Conservation (phyloP, 2,797 vertebrate species). For the Nothura maculosa region DNA sequence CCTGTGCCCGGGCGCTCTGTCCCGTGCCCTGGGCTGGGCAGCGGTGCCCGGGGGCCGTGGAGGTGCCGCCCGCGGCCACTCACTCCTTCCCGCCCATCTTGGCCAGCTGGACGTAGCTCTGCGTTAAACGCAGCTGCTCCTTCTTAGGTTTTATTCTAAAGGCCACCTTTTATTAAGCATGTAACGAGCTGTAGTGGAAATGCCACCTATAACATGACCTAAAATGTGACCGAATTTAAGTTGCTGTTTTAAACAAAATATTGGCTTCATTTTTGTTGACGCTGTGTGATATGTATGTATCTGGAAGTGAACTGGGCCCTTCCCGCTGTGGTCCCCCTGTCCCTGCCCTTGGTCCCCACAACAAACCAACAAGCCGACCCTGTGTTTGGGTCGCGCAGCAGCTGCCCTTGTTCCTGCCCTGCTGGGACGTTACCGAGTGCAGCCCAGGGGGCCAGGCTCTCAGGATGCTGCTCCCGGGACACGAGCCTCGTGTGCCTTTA, state of each 20-base stretch:
- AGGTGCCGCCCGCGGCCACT: no score
- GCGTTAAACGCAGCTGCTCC: not conserved
- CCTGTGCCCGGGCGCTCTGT: no score
- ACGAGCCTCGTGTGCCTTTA: accelerated
- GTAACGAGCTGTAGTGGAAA: not conserved
- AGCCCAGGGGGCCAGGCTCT: not conserved
- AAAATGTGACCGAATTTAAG: not conserved
- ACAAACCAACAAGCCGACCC: not conserved
- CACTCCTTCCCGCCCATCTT: not conserved
- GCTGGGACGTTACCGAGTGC: not conserved
- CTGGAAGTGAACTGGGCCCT: not conserved
- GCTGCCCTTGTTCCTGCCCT: not conserved
- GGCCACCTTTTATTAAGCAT: not conserved
- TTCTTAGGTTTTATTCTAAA: not conserved
- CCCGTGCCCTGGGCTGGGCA: no score
- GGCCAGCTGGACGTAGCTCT: not conserved
- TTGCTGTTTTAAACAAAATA: not conserved
- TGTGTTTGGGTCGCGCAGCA: not conserved
- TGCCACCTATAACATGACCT: no score
- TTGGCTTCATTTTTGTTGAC: not conserved
- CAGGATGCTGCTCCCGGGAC: not conserved
- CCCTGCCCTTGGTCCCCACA: no score
- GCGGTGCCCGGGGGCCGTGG: no score
- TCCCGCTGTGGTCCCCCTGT: no score
- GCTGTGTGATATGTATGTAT: not conserved